Percentiles rank a stretch among this genome's conserved stretches.
These are phyloP conservation scores for Cremastinae sp. DNA, from an alignment of 2,888 invertebrate species.

Conservation along the genomic window DNA sequence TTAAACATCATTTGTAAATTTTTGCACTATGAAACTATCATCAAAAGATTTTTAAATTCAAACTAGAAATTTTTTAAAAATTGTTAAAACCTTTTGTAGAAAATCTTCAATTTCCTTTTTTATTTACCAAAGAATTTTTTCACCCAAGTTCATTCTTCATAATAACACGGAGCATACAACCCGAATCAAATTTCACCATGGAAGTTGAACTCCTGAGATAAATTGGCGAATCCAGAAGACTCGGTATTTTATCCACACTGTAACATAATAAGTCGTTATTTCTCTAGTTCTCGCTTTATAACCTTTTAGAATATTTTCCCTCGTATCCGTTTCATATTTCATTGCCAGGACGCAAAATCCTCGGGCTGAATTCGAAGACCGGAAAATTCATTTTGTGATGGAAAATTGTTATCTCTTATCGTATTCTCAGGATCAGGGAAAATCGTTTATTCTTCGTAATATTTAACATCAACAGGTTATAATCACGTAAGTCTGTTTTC, in stretches of 20 bases:
- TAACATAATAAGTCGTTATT: constrained; percentile 61
- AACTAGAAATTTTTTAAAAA: too few relatives aligned
- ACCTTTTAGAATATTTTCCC: constrained; percentile 34
- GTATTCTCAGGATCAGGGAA: constrained; percentile 1
- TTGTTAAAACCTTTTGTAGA: too few relatives aligned
- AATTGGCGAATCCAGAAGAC: constrained; percentile 17
- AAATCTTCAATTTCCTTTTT: constrained; percentile 12
- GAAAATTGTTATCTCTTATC: not conserved
- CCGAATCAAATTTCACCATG: constrained; percentile 19
- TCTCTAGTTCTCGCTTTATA: constrained; percentile 46
- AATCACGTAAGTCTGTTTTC: constrained; percentile 26
- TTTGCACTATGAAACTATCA: too few relatives aligned
- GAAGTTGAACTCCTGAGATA: constrained; percentile 47
- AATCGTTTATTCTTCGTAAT: constrained; percentile 20
- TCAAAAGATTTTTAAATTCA: too few relatives aligned
- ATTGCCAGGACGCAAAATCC: constrained; percentile 17
- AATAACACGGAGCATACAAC: not conserved
- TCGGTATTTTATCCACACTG: constrained; percentile 22
- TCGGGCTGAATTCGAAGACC: constrained; percentile 13
- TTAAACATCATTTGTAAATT: too few relatives aligned
- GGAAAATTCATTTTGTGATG: not conserved
- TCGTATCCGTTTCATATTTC: constrained; percentile 60
- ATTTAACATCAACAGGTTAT: constrained; percentile 46
- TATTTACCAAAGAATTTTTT: not conserved
- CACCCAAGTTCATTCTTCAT: too few relatives aligned